Base-by-base conservation (phyloP, 1,140 invertebrate species). In the Monochamus saltuarius region DNA sequence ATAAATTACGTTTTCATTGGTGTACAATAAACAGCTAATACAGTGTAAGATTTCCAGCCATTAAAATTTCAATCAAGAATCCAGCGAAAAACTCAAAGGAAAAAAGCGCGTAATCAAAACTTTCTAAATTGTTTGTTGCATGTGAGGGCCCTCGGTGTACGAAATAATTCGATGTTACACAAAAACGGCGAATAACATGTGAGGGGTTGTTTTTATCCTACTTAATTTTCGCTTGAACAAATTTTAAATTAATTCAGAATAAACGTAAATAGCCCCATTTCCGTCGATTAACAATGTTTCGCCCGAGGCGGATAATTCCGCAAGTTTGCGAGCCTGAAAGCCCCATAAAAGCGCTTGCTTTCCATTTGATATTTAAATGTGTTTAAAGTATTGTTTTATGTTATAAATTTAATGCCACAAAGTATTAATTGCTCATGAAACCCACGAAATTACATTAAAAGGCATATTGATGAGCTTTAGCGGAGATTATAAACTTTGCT, bases 331-430 rank as follows among this genome's bases (percentile, higher is more conserved):
- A 60, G 59, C 60, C 65, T 59, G 56, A 61, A 67, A 64, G 60
- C 57, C 51, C 60, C 54, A 56, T 59, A 60, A 64, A 56, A 61
- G 55, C 62, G 58, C 59, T 53, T 56, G 58, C 55, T 61, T 51
- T 60, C 59, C 59, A 58, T 67, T 68, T 65, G 56, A 65, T 65
- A 68, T 68, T 66, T 63, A 68, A 66, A 66, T 64, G 59, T 64
- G 59, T 68, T 63, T 62, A 61, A 62, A 67, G 57, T 67, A 67
- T 67, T 69, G 68, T 65, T 69, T 69, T 65, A 69, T 64, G 65
- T 67, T 59, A 64, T 49, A 62, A 66, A 64, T 69, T 66, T 64
- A 66, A 67, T 58, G 65, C 59, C 61, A 53, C 58, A 61, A 65
- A 69, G 62, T 65, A 67, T 59, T 67, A 65, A 68, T 68, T 62